These are phyloP conservation scores for Neolamprologus variostigma DNA, from an alignment of 2,113 vertebrate genomes.

Conservation along the genomic window DNA sequence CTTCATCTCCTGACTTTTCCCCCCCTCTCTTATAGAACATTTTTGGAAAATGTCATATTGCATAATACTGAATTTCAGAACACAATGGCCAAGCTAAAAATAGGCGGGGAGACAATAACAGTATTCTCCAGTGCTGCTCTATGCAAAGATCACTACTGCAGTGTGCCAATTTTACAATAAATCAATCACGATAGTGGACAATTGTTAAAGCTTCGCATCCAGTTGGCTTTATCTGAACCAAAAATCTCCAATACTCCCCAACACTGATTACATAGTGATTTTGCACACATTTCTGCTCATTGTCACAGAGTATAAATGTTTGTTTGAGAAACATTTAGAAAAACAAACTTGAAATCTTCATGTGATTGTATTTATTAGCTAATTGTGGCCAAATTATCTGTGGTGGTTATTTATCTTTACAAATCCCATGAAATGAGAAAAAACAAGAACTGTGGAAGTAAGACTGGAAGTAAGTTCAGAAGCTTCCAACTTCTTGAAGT, in stretches of 20 bases:
- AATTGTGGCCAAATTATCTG: neutral
- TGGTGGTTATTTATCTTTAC: neutral
- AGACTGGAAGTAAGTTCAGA: neutral
- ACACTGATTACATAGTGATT: neutral
- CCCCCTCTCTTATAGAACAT: neutral
- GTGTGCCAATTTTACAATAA: slow-evolving; percentile 1
- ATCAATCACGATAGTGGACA: neutral
- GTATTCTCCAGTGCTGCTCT: slow-evolving; percentile 6
- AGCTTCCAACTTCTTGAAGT: neutral
- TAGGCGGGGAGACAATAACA: neutral
- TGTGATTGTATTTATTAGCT: neutral
- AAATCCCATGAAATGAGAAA: neutral
- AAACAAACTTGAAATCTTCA: neutral
- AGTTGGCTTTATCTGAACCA: neutral
- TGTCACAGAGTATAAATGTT: neutral
- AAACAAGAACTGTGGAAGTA: neutral
- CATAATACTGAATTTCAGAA: neutral
- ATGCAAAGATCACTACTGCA: slow-evolving; percentile 9
- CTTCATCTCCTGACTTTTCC: neutral
- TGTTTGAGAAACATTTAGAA: neutral
- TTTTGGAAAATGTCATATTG: neutral
- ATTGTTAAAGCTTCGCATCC: neutral
- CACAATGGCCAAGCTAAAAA: slow-evolving; percentile 2
- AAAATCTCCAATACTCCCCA: neutral
- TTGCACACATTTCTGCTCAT: neutral